phyloP scores from a whole-genome alignment of 2,113 vertebrate species.

The Microtus richardsoni region DNA sequence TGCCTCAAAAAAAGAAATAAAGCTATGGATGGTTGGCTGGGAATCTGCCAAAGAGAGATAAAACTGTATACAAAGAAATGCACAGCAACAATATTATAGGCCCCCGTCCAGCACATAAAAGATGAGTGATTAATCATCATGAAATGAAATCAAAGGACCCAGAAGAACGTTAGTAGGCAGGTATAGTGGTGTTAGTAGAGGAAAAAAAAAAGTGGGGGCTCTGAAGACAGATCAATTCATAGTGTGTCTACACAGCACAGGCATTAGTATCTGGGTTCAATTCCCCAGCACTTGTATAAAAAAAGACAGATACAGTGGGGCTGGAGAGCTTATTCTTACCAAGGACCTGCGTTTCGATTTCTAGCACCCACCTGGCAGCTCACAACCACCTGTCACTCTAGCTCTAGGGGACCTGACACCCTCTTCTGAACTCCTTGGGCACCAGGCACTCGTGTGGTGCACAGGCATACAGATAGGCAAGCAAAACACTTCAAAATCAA shows the following conservation, averaged over 20 bases:
- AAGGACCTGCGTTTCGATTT: not conserved
- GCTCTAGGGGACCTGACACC: not conserved
- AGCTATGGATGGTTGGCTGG: not conserved
- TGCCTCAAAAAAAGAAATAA: not conserved
- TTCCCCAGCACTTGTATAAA: not conserved
- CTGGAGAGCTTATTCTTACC: not conserved
- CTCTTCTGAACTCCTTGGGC: not conserved
- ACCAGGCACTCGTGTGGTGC: not conserved
- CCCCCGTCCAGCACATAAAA: not conserved
- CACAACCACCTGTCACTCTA: not conserved
- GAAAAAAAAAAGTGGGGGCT: not conserved
- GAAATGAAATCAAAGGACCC: not conserved
- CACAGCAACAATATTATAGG: not conserved
- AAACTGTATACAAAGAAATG: not conserved
- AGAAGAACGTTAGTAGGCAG: not conserved
- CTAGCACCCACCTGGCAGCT: not conserved
- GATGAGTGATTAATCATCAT: not conserved
- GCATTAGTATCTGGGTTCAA: not conserved
- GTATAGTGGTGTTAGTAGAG: not conserved
- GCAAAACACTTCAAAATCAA: not conserved
- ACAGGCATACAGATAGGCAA: not conserved
- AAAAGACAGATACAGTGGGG: not conserved
- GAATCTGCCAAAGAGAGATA: slow-evolving; percentile 11
- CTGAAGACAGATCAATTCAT: not conserved
- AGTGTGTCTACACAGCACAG: not conserved